Conservation (phyloP, 2,797 vertebrate species). For the Sebastes melanostomus region DNA sequence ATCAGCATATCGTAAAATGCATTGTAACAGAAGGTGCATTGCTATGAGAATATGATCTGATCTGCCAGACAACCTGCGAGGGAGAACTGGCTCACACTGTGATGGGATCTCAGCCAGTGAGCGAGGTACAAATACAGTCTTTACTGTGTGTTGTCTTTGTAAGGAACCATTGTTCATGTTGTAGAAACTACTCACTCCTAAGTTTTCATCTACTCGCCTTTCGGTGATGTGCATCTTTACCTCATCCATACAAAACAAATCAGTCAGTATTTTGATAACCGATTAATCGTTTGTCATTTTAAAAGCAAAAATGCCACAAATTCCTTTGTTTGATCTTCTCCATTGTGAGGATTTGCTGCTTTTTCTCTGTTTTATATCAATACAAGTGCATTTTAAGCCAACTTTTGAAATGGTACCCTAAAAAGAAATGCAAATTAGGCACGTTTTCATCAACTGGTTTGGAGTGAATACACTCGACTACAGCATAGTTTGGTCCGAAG, state of each 20-base stretch:
- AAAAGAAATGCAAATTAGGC: no score
- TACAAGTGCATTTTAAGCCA: no score
- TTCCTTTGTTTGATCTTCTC: neutral
- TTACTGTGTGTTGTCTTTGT: neutral
- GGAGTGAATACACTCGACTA: no score
- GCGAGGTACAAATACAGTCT: neutral
- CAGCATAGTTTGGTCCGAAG: no score
- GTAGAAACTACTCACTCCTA: neutral
- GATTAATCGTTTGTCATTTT: neutral
- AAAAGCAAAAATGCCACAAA: neutral
- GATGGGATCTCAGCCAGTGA: neutral
- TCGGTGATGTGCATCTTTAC: neutral
- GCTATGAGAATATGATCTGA: conserved; percentile 14
- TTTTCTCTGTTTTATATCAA: neutral
- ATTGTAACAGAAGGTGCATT: conserved; percentile 3
- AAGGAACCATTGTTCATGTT: neutral
- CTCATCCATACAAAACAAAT: neutral
- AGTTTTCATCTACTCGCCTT: neutral
- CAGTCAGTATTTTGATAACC: neutral
- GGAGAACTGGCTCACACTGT: neutral
- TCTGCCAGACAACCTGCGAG: conserved; percentile 7
- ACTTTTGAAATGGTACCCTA: no score
- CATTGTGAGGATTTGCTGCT: neutral
- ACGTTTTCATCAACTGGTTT: no score
- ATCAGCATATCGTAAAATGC: conserved; percentile 17